Conservation (phyloP, 2,113 vertebrate genomes). For the Chaenocephalus aceratus region DNA sequence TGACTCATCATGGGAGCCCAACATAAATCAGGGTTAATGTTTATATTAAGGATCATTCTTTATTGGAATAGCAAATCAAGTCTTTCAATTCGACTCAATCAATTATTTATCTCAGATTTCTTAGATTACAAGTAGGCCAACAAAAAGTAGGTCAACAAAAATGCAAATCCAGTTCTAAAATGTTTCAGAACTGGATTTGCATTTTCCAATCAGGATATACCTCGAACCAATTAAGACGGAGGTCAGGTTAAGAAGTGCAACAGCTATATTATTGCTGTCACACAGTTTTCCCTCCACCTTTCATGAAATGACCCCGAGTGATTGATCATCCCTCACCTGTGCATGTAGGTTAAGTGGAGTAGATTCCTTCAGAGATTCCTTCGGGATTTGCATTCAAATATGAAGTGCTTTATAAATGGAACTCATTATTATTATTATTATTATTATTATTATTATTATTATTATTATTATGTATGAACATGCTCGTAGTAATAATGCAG, state of each 20-base stretch:
- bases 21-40: no score
- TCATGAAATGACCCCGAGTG: not conserved
- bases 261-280: not conserved
- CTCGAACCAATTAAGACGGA: not conserved
- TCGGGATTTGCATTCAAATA: no score
- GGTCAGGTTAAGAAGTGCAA: not conserved
- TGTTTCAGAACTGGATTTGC: no score
- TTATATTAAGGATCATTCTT: no score
- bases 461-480: not conserved
- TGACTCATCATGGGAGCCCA: not conserved
- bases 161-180: not conserved
- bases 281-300: not conserved
- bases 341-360: constrained; percentile 17
- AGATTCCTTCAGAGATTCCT: constrained; percentile 14
- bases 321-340: not conserved
- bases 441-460: no score
- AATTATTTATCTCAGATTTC: no score
- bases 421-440: no score
- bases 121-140: not conserved
- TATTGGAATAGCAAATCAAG: no score
- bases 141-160: not conserved
- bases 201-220: not conserved
- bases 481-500: not conserved
- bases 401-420: no score
- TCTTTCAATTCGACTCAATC: no score